phyloP scores from a whole-genome alignment of 2,888 invertebrate species.

The Strigamia maritima region DNA sequence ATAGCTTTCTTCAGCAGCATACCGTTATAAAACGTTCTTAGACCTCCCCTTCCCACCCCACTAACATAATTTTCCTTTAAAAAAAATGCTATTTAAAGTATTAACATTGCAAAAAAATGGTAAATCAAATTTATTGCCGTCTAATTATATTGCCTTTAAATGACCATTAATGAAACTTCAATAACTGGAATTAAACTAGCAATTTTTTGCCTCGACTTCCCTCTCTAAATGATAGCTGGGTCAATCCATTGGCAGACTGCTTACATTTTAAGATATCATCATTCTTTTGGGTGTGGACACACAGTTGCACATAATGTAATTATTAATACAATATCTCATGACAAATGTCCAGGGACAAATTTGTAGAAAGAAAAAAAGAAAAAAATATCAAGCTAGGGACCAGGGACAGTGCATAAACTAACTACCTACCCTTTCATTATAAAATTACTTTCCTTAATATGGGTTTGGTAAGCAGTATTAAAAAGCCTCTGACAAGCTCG shows the following conservation, averaged over 20 bases:
- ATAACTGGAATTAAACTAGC: conserved; percentile 24
- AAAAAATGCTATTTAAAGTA: not conserved
- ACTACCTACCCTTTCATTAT: conserved; percentile 32
- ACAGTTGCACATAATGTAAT: conserved; percentile 34
- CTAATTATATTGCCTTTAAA: conserved; percentile 16
- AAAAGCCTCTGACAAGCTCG: conserved; percentile 6
- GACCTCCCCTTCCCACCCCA: not conserved
- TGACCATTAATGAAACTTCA: conserved; percentile 28
- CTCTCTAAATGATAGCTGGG: conserved; percentile 17
- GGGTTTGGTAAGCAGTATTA: not conserved
- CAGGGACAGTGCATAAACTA: not conserved
- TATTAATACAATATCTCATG: conserved; percentile 28
- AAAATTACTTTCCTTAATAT: conserved; percentile 17
- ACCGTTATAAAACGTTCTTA: conserved; percentile 3
- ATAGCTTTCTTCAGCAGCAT: not conserved
- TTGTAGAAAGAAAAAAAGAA: not conserved
- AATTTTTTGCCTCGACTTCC: not conserved
- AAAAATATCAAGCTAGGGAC: not conserved
- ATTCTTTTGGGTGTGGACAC: conserved; percentile 34
- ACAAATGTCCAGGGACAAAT: conserved; percentile 30
- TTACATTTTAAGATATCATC: conserved; percentile 34
- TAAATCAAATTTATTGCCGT: not conserved
- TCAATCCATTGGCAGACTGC: conserved; percentile 22
- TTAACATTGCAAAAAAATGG: not conserved
- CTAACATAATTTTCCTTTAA: not conserved